phyloP scores from a whole-genome alignment of 2,797 vertebrate genomes.

The Nyctibius grandis region DNA sequence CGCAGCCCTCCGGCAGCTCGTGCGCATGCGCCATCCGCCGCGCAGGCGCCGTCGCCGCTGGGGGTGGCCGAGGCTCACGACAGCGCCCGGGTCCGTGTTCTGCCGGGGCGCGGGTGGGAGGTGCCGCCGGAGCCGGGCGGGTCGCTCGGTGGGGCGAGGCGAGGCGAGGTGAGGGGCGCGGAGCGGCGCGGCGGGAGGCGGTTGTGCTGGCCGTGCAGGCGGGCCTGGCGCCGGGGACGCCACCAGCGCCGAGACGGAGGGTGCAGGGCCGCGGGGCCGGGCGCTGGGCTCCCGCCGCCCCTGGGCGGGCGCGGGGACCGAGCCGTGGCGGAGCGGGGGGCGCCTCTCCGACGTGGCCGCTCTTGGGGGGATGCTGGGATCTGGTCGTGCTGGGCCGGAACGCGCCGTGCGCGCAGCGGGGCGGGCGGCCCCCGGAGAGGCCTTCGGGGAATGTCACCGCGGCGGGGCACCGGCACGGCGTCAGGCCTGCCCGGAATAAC shows the following conservation, averaged over 20 bases:
- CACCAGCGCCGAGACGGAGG: neutral
- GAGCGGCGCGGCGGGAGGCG: neutral
- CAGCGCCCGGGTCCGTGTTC: accelerated
- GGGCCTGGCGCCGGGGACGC: neutral
- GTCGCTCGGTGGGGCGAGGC: too few relatives aligned
- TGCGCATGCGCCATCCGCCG: neutral
- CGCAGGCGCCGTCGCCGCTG: neutral
- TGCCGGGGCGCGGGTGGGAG: accelerated
- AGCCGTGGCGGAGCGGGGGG: neutral
- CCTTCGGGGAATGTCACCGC: too few relatives aligned
- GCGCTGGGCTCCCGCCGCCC: neutral
- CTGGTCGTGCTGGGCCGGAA: neutral
- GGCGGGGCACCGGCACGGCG: neutral
- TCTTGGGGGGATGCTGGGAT: too few relatives aligned
- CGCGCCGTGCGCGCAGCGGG: neutral
- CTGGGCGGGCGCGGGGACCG: neutral
- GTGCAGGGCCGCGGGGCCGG: too few relatives aligned
- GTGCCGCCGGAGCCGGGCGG: accelerated
- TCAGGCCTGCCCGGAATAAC: neutral
- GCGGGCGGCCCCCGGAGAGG: neutral
- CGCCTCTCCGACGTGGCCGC: neutral
- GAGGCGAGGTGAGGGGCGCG: neutral
- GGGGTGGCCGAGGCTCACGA: accelerated
- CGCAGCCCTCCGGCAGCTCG: too few relatives aligned
- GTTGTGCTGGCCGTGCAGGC: neutral